These are phyloP conservation scores for Acanthurus tractus DNA, from an alignment of 2,797 vertebrate species.

Conservation along the genomic window DNA sequence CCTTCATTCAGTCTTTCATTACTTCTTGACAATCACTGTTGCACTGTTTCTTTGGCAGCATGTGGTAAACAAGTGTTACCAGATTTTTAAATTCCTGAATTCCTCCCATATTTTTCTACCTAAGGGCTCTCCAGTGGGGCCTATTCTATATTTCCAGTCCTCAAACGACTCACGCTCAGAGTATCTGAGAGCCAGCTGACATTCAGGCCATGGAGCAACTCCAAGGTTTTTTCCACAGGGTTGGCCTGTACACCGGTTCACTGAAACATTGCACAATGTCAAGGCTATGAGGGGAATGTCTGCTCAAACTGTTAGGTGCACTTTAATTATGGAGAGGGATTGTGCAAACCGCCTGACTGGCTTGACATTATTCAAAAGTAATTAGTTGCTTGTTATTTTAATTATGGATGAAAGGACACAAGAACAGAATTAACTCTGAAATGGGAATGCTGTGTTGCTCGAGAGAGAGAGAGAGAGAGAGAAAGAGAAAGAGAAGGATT, in stretches of 20 bases:
- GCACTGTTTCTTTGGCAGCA: background rate
- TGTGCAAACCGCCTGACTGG: conserved; percentile 74
- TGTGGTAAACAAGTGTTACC: conserved; percentile 13
- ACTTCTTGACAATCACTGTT: conserved; percentile 9
- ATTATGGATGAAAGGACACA: conserved; percentile 79
- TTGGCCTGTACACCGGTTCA: conserved; percentile 32
- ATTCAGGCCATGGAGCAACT: conserved; percentile 48
- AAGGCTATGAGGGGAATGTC: conserved; percentile 63
- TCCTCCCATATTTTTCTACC: conserved; percentile 15
- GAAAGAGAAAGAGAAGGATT: background rate
- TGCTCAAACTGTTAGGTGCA: conserved; percentile 73
- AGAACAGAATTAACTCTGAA: conserved; percentile 65
- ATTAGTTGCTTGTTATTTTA: conserved; percentile 82
- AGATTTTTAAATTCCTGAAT: conserved; percentile 33
- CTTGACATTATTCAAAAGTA: conserved; percentile 82
- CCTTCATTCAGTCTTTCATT: conserved; percentile 17
- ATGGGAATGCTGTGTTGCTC: conserved; percentile 51
- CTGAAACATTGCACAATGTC: conserved; percentile 63
- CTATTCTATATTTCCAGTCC: conserved; percentile 39
- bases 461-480: conserved; percentile 1
- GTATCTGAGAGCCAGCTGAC: conserved; percentile 59
- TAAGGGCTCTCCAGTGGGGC: conserved; percentile 27
- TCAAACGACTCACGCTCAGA: conserved; percentile 49
- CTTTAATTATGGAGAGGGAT: conserved; percentile 79
- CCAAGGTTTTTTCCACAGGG: conserved; percentile 44